Evolutionary conservation across 2,113 vertebrate species (phyloP), one percentile per base, ranked within the genome.

Genomic region (Brachirus orientalis): DNA sequence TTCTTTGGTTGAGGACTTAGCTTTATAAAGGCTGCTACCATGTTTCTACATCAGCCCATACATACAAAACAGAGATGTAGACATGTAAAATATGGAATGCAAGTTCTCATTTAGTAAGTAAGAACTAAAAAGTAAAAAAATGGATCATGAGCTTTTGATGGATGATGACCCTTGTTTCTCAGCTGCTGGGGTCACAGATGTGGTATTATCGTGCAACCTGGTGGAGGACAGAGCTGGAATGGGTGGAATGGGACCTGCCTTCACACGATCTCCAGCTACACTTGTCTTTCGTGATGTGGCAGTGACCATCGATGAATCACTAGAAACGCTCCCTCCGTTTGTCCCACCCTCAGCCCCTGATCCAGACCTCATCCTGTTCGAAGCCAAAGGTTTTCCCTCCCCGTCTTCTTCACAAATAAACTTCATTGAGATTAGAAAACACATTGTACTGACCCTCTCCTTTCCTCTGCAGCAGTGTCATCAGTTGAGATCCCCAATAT

Each of bases 161-260:
- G n/a, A n/a, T n/a, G n/a, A n/a, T n/a, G n/a, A n/a, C 6, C 6
- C 2, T 48, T 68, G 13, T 51, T 60, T n/a, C 33, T 52, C 50
- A 92, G 91, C 57, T 56, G 77, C 86, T 36, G 77, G 33, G 1
- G 53, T 80, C 6, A 89, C 91, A 46, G 95, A 97, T 8, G 78
- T 97, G 1, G 73, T 92, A 14, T 75, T 96, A 22, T 87, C 89
- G 63, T 96, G 95, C 65, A 55, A 80, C 67, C 84, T 93, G 45
- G 69, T 91, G 54, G 91, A 93, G 79, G 90, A 83, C 9, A 92
- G 93, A 14, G 72, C 10, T 0, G 79, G 62, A 63, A 54, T 77
- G 20, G 82, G 2, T 1, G 68, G 47, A 6, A 76, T 78, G 54
- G 86, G 72, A 0, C 1, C 1, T 36, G 71, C 54, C 33, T 86